These are phyloP conservation scores for Leucopternis melanops DNA, from an alignment of 2,113 vertebrate species.

Conservation along the genomic window DNA sequence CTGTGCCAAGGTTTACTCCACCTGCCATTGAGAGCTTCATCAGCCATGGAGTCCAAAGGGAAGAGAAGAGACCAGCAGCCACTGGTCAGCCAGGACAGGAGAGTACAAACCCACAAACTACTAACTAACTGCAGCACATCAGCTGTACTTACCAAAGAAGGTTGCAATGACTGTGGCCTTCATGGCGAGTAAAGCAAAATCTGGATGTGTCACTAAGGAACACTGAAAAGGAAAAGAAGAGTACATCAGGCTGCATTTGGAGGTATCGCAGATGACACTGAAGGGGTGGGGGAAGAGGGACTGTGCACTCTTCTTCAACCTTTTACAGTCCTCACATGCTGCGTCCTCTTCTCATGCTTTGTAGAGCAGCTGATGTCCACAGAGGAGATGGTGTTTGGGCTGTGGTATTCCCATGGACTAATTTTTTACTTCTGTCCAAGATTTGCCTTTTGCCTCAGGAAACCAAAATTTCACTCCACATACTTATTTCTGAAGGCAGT, in stretches of 20 bases:
- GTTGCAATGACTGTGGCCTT: constrained; percentile 61
- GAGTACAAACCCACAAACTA: background rate
- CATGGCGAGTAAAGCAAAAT: constrained; percentile 63
- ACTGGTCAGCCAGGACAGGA: background rate
- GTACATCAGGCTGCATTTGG: background rate
- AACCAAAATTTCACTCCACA: background rate
- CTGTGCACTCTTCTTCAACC: background rate
- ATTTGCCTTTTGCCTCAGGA: background rate
- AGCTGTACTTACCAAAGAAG: constrained; percentile 70
- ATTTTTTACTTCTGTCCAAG: background rate
- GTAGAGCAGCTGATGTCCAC: background rate
- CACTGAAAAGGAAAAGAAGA: constrained; percentile 22
- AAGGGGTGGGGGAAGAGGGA: background rate
- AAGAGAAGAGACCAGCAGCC: background rate
- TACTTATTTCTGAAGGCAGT: background rate
- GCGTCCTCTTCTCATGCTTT: background rate
- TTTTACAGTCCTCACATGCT: background rate
- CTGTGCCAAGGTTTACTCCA: background rate
- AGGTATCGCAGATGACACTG: background rate
- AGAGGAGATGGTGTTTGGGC: background rate
- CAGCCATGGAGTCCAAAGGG: background rate
- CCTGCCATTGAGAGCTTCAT: background rate
- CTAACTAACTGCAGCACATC: background rate
- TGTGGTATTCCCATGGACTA: background rate
- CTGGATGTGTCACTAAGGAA: background rate